phyloP scores from a whole-genome alignment of 2,797 vertebrate genomes.

The Epinephelus awoara region DNA sequence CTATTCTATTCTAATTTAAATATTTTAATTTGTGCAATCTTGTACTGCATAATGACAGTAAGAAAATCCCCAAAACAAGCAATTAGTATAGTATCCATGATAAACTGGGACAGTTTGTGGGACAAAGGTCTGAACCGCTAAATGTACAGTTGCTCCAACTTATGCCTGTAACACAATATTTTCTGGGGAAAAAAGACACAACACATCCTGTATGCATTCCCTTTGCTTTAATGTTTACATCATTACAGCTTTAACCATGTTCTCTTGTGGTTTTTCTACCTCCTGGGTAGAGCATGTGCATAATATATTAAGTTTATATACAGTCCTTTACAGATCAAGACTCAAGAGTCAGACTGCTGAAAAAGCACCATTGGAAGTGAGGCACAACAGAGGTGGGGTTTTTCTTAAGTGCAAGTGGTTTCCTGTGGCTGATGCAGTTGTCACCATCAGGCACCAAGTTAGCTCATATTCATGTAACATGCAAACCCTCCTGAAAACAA shows the following conservation, averaged over 20 bases:
- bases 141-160: too few relatives aligned
- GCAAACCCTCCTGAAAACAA: constrained; percentile 75
- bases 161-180: too few relatives aligned
- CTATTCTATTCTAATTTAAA: too few relatives aligned
- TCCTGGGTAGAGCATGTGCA: constrained; percentile 94
- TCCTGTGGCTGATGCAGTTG: constrained; percentile 79
- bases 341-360: constrained; percentile 81
- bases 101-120: too few relatives aligned
- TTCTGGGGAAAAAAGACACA: neutral
- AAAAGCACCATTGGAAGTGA: constrained; percentile 91
- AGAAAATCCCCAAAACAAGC: too few relatives aligned
- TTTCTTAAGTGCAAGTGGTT: constrained; percentile 73
- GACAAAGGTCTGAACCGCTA: too few relatives aligned
- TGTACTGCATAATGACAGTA: too few relatives aligned
- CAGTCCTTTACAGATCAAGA: constrained; percentile 89
- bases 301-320: constrained; percentile 91
- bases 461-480: constrained; percentile 76
- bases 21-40: too few relatives aligned
- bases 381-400: constrained; percentile 87
- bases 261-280: constrained; percentile 87
- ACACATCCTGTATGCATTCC: constrained; percentile 1
- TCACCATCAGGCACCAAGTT: constrained; percentile 82
- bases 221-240: constrained; percentile 80
- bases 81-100: too few relatives aligned
- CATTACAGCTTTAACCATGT: constrained; percentile 89